phyloP scores from a whole-genome alignment of 2,797 vertebrate genomes.

The Scleropages formosus region DNA sequence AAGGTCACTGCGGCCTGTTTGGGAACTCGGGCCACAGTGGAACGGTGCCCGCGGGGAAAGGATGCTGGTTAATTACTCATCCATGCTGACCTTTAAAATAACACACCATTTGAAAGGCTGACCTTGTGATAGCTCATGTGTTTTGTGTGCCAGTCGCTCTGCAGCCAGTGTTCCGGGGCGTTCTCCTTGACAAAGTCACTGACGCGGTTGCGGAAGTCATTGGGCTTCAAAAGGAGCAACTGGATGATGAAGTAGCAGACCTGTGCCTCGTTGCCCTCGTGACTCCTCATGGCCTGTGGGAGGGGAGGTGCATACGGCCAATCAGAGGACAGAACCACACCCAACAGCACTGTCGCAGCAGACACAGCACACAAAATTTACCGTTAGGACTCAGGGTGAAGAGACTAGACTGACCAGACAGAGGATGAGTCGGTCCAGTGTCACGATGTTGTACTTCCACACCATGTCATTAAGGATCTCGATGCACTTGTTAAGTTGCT shows the following conservation, averaged over 20 bases:
- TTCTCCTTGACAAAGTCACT: slow-evolving; percentile 99
- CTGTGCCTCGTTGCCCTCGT: slow-evolving; percentile 97
- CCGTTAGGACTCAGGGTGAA: neutral
- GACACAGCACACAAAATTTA: neutral
- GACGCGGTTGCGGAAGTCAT: slow-evolving; percentile 95
- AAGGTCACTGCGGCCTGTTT: neutral
- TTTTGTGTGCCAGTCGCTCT: slow-evolving; percentile 98
- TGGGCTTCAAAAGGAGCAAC: slow-evolving; percentile 92
- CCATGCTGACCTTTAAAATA: neutral
- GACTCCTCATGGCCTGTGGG: slow-evolving; percentile 91
- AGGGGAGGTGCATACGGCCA: neutral
- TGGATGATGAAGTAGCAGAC: slow-evolving; percentile 99
- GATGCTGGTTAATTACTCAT: neutral
- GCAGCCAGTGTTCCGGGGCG: slow-evolving; percentile 96
- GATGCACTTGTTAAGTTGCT: slow-evolving; percentile 97
- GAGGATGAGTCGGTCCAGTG: slow-evolving; percentile 90
- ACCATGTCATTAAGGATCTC: slow-evolving; percentile 99
- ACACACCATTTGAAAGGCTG: slow-evolving; percentile 25
- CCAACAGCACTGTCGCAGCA: neutral
- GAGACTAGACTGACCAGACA: slow-evolving; percentile 81
- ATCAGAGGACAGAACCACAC: neutral
- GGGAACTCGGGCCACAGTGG: too few relatives aligned
- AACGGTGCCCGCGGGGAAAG: neutral
- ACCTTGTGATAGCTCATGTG: slow-evolving; percentile 99
- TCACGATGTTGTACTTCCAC: slow-evolving; percentile 99